Evolutionary conservation across 2,888 invertebrate species (phyloP).

Genomic region (Cheilosia scutellata): DNA sequence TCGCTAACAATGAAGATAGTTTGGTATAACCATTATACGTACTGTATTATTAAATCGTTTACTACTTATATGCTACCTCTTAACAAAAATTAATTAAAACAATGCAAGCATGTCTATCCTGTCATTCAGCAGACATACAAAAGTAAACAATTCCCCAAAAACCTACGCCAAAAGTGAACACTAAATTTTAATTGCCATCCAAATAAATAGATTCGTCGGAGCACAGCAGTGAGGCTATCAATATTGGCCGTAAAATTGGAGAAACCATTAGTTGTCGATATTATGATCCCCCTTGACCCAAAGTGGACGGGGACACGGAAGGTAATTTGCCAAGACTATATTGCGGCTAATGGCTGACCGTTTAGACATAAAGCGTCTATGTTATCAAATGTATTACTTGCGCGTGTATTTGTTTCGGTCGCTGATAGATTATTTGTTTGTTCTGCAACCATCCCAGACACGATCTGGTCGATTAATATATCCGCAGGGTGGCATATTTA

Average conservation of each 20-base stretch:
- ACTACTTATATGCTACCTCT: too few species aligned
- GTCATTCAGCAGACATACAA: slow-evolving; percentile 1
- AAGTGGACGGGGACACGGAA: background rate
- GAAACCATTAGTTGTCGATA: slow-evolving; percentile 16
- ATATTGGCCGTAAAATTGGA: slow-evolving; percentile 6
- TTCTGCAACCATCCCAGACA: background rate
- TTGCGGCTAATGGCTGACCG: slow-evolving; percentile 11
- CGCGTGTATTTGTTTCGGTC: background rate
- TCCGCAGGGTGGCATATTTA: slow-evolving; percentile 15
- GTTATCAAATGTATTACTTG: background rate
- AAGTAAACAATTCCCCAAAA: slow-evolving; percentile 7
- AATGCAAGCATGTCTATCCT: background rate
- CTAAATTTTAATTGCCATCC: slow-evolving; percentile 21
- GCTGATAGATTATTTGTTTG: slow-evolving; percentile 46
- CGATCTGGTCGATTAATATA: slow-evolving; percentile 17
- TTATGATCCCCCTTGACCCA: background rate
- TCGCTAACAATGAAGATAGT: too few species aligned
- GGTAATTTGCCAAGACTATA: background rate
- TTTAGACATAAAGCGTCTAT: background rate
- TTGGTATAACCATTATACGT: too few species aligned
- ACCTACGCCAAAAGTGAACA: slow-evolving; percentile 4
- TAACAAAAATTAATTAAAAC: background rate
- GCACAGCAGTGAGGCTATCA: background rate
- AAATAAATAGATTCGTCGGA: slow-evolving; percentile 33
- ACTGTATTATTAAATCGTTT: too few species aligned